phyloP scores from a whole-genome alignment of 64 coral and sea anemone genomes.

The Actinia equina region DNA sequence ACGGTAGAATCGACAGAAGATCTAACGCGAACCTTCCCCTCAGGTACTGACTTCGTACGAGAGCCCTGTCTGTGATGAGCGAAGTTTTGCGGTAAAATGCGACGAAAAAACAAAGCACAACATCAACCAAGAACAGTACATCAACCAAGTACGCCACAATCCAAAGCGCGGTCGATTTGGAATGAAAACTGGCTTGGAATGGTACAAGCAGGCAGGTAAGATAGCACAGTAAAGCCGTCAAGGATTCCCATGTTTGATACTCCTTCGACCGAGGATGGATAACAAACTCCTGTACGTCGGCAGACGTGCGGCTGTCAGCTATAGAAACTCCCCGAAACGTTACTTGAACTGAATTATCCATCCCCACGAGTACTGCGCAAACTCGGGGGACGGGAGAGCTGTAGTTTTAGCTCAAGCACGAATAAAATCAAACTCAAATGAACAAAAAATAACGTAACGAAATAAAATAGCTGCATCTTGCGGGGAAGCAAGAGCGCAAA shows the following conservation, averaged over 20 bases:
- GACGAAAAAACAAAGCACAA: constrained; percentile 57
- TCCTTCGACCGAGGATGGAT: constrained; percentile 15
- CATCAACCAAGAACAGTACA: constrained; percentile 57
- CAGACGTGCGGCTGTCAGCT: constrained; percentile 15
- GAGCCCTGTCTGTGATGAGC: constrained; percentile 55
- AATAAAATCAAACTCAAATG: not conserved
- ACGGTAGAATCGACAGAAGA: constrained; percentile 48
- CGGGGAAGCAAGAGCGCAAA: not conserved
- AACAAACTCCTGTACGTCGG: not conserved
- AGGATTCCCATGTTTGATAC: constrained; percentile 63
- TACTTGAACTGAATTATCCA: constrained; percentile 51
- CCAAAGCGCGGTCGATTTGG: constrained; percentile 24
- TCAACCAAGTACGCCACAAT: constrained; percentile 56
- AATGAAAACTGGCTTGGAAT: constrained; percentile 76
- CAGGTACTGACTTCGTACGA: constrained; percentile 55
- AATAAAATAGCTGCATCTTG: not conserved
- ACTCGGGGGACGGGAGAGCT: constrained; percentile 6
- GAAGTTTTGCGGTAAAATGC: constrained; percentile 67
- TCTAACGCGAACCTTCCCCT: constrained; percentile 47
- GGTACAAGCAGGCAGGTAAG: constrained; percentile 65
- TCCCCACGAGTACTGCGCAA: not conserved
- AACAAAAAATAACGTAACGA: not conserved
- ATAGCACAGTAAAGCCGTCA: constrained; percentile 30
- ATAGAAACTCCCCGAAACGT: constrained; percentile 69
- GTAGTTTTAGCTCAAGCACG: not conserved